Evolutionary conservation across 2,888 invertebrate species (phyloP), one percentile per base, ranked within the genome.

Genomic region (Sinelater perroti): DNA sequence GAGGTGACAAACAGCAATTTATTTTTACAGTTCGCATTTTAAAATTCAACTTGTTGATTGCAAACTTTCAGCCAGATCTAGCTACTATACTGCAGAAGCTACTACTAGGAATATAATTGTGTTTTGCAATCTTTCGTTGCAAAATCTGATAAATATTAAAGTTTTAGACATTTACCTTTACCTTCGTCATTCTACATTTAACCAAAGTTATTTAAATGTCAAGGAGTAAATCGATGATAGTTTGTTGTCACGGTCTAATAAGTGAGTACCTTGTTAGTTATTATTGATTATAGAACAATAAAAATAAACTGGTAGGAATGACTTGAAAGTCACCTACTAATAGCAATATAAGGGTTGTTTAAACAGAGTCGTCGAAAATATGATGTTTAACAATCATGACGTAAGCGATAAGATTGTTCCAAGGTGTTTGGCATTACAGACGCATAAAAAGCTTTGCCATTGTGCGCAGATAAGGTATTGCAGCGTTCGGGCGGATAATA

Each of bases 171-270:
- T 16, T 44, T 30, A 44, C 44, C 44, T 44, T 44, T 44, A 44
- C 28, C 30, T 44, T 26, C 26, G 14, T 26, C 42, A 26, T 28
- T 30, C 30, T 16, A 16, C 28, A 28, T 16, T n/a, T 16, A 30
- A 28, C 44, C 30, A 44, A 40, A 20, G 17, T 30, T 44, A 44
- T 30, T 30, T 18, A 44, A 44, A 44, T 44, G 44, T 30, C 44
- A 44, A 28, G 30, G 18, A 6, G 3, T 11, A 13, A 52, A 42
- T 52, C 42, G 44, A 52, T 52, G 44, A 42, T 52, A 33, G 31
- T 52, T 52, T 52, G 44, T 42, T 24, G 33, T 42, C 31, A 51
- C 24, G 40, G 42, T 20, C 33, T 21, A 52, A 52, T 52, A 42
- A 44, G 30, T 44, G 26, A 44, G 28, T 44, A 30, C 10, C 28